phyloP scores from a whole-genome alignment of 2,113 vertebrate genomes.

The Carassius carassius region DNA sequence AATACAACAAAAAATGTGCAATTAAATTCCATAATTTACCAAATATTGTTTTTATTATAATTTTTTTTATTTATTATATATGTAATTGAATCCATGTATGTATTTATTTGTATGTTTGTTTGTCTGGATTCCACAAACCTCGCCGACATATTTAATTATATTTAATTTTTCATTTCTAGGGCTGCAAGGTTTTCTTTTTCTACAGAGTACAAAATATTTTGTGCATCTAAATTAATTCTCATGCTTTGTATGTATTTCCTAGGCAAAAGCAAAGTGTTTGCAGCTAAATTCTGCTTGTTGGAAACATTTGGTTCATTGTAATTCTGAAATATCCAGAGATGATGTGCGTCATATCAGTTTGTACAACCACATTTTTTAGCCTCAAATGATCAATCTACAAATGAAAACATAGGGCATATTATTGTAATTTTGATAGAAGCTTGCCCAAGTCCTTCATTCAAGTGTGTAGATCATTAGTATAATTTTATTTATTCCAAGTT shows the following conservation, averaged over 20 bases:
- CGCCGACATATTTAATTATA: not conserved
- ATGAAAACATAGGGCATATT: not conserved
- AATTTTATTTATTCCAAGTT: conserved; percentile 13
- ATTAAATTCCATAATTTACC: too few relatives aligned
- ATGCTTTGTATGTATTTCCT: not conserved
- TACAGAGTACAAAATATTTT: not conserved
- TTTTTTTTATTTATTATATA: too few relatives aligned
- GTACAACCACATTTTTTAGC: not conserved
- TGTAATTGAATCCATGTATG: too few relatives aligned
- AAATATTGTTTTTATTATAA: too few relatives aligned
- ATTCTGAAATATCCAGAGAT: not conserved
- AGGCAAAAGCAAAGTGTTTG: not conserved
- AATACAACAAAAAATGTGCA: too few relatives aligned
- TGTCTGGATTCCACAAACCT: not conserved
- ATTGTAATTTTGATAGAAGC: not conserved
- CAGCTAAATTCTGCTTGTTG: not conserved
- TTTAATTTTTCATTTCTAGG: not conserved
- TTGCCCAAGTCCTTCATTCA: not conserved
- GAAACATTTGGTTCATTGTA: not conserved
- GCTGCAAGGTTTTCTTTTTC: not conserved
- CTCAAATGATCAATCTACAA: not conserved
- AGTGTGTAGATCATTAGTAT: conserved; percentile 6
- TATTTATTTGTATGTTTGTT: too few relatives aligned
- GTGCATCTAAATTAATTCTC: not conserved
- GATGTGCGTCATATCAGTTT: not conserved